Base-by-base conservation (phyloP, 2,888 invertebrate genomes). In the Endotricha flammealis region DNA sequence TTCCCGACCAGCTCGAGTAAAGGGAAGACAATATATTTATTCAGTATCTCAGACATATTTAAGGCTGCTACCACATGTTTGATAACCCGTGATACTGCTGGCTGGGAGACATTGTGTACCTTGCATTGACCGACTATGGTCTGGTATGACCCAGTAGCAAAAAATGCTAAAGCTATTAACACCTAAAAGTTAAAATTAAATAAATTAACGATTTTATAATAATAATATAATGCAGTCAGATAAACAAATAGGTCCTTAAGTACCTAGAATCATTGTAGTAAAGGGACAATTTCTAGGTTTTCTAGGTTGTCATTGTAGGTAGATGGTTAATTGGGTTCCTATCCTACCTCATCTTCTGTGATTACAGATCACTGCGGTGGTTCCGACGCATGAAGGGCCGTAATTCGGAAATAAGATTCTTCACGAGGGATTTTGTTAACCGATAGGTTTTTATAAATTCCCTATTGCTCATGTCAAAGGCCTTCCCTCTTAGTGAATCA, bases 131-230 rank as follows among this genome's bases (percentile, higher is more conserved):
- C 39, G 13, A 29, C 24, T 12, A 32, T 10, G 3, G 32, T 36
- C 34, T 36, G 39, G 13, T 39, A 36, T 9, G 39, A 35, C 11
- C 39, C 35, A 17, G 25, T 30, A n/a, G 31, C 35, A 28, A 30
- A 39, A 23, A 39, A 39, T n/a, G 35, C 8, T 1, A 39, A 10
- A 2, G 31, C 25, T 2, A 35, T 31, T 12, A 39, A 12, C 3
- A 36, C 12, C 36, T 32, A 24, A 4, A 29, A 29, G 10, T 22
- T 29, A 29, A 35, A 20, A 17, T 20, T 31, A 2, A 24, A 10
- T 24, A 17, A 11, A 17, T 10, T 30, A 30, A 30, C 5, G 17
- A 9, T 17, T 30, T 9, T 14, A 17, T 17, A 9, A 8, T 30
- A 4, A 11, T n/a, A n/a, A n/a, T n/a, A n/a, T n/a, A n/a, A n/a